These are phyloP conservation scores for Sinelater perroti DNA, from an alignment of 2,888 invertebrate species.

Conservation along the genomic window DNA sequence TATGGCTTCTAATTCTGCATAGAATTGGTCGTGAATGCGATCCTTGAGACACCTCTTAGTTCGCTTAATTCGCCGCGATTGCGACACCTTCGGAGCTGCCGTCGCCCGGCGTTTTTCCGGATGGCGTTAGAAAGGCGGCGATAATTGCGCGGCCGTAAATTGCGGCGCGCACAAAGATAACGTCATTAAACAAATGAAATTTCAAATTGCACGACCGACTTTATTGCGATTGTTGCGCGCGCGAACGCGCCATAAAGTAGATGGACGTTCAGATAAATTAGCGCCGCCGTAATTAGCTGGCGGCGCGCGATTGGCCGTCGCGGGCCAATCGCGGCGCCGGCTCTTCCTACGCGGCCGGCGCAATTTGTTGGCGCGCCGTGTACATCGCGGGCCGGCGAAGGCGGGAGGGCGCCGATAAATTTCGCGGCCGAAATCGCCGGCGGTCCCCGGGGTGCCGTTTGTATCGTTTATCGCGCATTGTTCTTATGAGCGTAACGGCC, in stretches of 20 bases:
- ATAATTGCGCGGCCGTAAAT: constrained; percentile 45
- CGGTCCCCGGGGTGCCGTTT: constrained; percentile 4
- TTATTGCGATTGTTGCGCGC: constrained; percentile 43
- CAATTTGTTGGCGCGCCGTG: too few species aligned
- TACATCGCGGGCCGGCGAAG: too few species aligned
- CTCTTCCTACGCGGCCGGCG: too few species aligned
- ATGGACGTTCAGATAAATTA: constrained; percentile 52
- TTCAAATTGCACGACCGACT: constrained; percentile 47
- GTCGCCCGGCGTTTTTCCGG: constrained; percentile 12
- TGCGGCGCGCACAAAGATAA: constrained; percentile 43
- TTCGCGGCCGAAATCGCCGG: constrained; percentile 6
- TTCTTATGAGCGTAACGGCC: background rate
- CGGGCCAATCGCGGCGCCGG: too few species aligned
- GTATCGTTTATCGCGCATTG: constrained; percentile 3
- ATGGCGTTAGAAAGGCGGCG: constrained; percentile 23
- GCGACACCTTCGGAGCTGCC: too few species aligned
- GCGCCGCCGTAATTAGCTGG: constrained; percentile 56
- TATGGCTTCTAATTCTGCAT: too few species aligned
- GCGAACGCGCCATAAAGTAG: constrained; percentile 50
- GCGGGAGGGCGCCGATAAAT: too few species aligned
- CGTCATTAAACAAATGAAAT: constrained; percentile 47
- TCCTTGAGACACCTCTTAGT: too few species aligned
- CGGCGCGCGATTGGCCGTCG: too few species aligned
- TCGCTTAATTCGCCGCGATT: too few species aligned
- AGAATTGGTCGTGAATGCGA: too few species aligned